These are phyloP conservation scores for Dendrolimus pini DNA, from an alignment of 2,888 invertebrate species.

Conservation along the genomic window DNA sequence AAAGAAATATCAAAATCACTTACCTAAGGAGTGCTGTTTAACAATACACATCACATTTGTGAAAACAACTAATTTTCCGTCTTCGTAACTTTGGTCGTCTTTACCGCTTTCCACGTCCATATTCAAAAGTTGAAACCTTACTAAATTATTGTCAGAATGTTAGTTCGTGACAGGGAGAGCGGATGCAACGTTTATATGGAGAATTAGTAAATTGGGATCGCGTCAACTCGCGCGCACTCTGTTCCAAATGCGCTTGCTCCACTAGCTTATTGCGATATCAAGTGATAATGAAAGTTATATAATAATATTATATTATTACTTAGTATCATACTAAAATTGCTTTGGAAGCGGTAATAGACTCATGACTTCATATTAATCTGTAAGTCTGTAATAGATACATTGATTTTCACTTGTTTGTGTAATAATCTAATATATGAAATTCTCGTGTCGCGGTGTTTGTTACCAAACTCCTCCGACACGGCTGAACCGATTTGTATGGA, in stretches of 20 bases:
- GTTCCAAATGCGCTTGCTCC: background rate
- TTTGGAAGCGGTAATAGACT: no score
- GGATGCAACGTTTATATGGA: conserved; percentile 27
- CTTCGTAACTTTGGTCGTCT: conserved; percentile 50
- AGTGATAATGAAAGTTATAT: background rate
- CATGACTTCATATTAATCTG: no score
- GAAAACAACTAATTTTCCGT: conserved; percentile 47
- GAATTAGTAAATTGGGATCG: conserved; percentile 42
- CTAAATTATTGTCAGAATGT: no score
- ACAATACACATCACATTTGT: conserved; percentile 17
- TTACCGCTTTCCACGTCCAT: conserved; percentile 55
- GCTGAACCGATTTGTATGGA: no score
- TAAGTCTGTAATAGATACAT: no score
- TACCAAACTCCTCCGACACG: no score
- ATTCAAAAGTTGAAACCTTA: conserved; percentile 5
- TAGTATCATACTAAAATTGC: no score
- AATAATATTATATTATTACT: no score
- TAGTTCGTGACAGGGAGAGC: conserved; percentile 1
- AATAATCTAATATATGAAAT: no score
- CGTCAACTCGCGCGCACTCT: conserved; percentile 2
- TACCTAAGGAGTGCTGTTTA: conserved; percentile 15
- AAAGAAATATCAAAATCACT: background rate
- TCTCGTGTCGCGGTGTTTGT: no score
- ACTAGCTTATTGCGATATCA: background rate
- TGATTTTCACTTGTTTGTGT: no score